Conservation (phyloP, 2,888 invertebrate species). For the Spilarctia lutea region DNA sequence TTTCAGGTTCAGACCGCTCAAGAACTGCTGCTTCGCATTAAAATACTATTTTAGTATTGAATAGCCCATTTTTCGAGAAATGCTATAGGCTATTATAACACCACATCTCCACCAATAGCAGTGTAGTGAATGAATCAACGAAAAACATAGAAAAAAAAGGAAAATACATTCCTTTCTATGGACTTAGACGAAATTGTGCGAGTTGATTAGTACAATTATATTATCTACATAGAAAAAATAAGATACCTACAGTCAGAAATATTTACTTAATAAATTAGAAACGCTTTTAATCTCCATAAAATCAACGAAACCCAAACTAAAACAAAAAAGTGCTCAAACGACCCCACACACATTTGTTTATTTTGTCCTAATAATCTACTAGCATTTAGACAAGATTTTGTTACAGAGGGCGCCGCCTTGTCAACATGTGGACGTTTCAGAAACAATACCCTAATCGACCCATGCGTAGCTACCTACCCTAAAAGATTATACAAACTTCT, state of each 20-base stretch:
- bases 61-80: neutral
- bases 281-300: neutral
- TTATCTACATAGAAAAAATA: neutral
- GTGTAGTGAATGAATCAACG: no score
- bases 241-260: neutral
- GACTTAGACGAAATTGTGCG: no score
- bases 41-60: no score
- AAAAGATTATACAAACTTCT: constrained; percentile 29
- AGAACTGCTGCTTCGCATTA: no score
- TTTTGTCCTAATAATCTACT: constrained; percentile 49
- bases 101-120: no score
- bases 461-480: constrained; percentile 24
- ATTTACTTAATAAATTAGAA: neutral
- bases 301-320: neutral
- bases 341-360: constrained; percentile 58
- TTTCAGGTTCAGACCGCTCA: no score
- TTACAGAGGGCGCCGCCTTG: constrained; percentile 38
- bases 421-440: constrained; percentile 42
- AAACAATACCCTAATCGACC: constrained; percentile 42
- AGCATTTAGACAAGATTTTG: constrained; percentile 28
- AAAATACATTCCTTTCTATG: neutral
- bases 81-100: no score
- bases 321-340: constrained; percentile 20
- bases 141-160: neutral
- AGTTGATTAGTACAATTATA: neutral